Base-by-base conservation (phyloP, 2,113 vertebrate genomes). In the Isurus oxyrinchus region DNA sequence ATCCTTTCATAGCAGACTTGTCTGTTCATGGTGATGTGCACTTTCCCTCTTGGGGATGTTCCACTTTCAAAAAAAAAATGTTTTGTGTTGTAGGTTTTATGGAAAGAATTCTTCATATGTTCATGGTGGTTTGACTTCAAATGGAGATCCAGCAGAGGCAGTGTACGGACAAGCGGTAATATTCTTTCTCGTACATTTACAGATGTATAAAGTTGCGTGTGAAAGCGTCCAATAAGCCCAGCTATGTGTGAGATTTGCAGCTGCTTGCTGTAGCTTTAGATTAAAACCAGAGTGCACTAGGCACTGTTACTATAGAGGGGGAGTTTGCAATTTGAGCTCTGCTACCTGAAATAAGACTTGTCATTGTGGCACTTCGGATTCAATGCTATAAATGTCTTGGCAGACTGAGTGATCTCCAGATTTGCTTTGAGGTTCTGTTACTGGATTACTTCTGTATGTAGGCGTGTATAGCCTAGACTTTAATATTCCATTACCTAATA, bases 61-160 rank as follows among this genome's bases (percentile, higher is more conserved):
- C 59, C 61, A 63, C n/a, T 61, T 49, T 49, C 1, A 49, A 53
- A 90, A 84, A 84, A 6, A 3, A 84, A 23, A 40, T 40, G 14
- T 95, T 0, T 69, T 94, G 63, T 49, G 7, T 57, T 87, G 44
- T 96, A 99, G 99, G 98, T 99, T 99, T 97, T 99, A 99, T 97
- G 99, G 99, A 23, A 99, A 99, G 97, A 99, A 99, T 97, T 99
- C 99, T 5, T 99, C 99, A 40, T 99, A 99, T 72, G 99, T 99
- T 31, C 99, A 99, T 2, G 99, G 99, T 44, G 99, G 99, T 40
- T 97, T 99, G 98, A 99, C 99, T 98, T 98, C 97, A 96, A 99
- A 98, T 96, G 99, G 99, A 97, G 99, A 99, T 97, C 99, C 99
- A n/a, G 98, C 97, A 5, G 99, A 99, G 2, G 99, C 99, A 0